These are phyloP conservation scores for Spilarctia lutea DNA, from an alignment of 2,888 invertebrate species.

Conservation along the genomic window DNA sequence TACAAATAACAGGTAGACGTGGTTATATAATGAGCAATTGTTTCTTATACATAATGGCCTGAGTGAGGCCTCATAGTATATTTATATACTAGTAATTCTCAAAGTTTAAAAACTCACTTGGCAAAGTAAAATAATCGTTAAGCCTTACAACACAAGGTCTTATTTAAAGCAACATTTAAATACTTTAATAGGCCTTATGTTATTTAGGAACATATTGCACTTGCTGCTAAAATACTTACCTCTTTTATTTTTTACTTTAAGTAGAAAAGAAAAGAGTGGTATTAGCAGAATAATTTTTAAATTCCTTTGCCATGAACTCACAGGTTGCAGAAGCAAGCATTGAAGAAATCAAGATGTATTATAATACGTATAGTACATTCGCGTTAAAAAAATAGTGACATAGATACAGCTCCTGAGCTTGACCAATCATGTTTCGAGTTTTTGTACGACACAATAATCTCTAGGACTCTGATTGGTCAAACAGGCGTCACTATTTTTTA, in stretches of 20 bases:
- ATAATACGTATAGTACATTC: too few relatives aligned
- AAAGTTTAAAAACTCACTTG: neutral
- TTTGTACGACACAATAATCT: too few relatives aligned
- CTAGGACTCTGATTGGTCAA: too few relatives aligned
- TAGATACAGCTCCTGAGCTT: too few relatives aligned
- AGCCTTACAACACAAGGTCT: neutral
- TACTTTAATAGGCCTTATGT: neutral
- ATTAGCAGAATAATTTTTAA: neutral
- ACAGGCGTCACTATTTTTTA: too few relatives aligned
- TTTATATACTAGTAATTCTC: neutral
- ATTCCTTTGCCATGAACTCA: neutral
- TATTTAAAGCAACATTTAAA: neutral
- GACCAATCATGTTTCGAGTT: too few relatives aligned
- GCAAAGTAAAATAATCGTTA: neutral
- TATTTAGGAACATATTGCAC: neutral
- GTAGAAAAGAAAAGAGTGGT: neutral
- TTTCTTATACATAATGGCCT: neutral
- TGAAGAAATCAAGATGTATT: neutral
- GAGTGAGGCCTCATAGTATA: neutral
- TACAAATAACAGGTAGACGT: conserved; percentile 39
- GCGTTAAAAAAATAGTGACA: too few relatives aligned
- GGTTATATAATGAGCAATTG: conserved; percentile 32
- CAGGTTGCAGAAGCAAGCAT: neutral
- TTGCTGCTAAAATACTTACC: neutral
- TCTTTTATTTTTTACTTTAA: neutral